A percentile compares a stretch with the other conserved stretches of the same genome.
These are phyloP conservation scores for Henricia sp. DNA, from an alignment of 53 echinoderm and acorn worm species.

Conservation along the genomic window DNA sequence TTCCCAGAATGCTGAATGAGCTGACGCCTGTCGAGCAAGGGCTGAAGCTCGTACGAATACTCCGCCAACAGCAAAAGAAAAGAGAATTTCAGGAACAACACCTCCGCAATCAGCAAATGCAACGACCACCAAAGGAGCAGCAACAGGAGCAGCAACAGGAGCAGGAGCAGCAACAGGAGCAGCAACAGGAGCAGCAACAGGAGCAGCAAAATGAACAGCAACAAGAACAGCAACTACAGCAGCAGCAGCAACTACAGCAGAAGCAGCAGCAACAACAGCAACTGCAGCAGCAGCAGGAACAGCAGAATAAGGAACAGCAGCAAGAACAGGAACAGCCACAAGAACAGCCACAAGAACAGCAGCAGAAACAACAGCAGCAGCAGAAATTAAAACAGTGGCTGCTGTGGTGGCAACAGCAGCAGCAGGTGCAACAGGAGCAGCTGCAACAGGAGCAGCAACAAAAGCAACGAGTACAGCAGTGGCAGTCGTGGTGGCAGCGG, in stretches of 20 bases:
- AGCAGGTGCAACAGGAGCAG: slow-evolving; percentile 91
- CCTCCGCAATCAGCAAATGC: slow-evolving; percentile 72
- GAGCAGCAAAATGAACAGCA: not conserved
- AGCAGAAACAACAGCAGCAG: not conserved
- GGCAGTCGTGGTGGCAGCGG: not conserved
- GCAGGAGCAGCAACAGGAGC: not conserved
- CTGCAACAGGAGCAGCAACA: slow-evolving; percentile 78
- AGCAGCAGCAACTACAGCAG: not conserved
- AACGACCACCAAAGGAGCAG: not conserved
- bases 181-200: too few relatives aligned
- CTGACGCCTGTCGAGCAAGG: slow-evolving; percentile 12
- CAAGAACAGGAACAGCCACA: slow-evolving; percentile 30
- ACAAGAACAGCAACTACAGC: not conserved
- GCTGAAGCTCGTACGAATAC: slow-evolving; percentile 69
- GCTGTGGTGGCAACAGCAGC: slow-evolving; percentile 95
- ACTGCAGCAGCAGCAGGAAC: not conserved
- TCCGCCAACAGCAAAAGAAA: slow-evolving; percentile 93
- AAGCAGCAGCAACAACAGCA: not conserved
- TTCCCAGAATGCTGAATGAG: not conserved
- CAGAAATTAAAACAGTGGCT: too few relatives aligned
- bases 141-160: not conserved
- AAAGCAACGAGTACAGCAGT: slow-evolving; percentile 25
- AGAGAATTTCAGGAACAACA: slow-evolving; percentile 93
- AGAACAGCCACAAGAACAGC: not conserved
- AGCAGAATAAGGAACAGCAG: not conserved